Base-by-base conservation (phyloP, 1,140 invertebrate species). In the Hylaeus anthracinus region DNA sequence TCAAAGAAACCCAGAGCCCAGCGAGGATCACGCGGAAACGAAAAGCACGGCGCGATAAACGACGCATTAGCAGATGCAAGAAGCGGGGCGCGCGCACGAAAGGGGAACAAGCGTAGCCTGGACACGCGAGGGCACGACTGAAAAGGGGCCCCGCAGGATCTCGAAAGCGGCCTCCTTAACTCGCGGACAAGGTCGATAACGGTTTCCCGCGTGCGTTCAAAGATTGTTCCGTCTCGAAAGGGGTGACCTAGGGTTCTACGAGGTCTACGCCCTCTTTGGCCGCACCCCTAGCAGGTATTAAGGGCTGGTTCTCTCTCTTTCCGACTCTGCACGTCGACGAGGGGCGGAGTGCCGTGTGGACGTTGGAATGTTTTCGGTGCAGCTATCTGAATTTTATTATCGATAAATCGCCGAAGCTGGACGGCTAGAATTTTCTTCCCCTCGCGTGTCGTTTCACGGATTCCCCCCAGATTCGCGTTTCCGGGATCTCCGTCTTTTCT, bases 231-330 rank as follows among this genome's bases (percentile, higher is more conserved):
- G 65, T 69, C 69, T 39, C 43, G 70, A 87, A 88, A 87, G 82
- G 85, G 85, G 79, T 87, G 67, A 84, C 61, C 55, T 67, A 78
- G 45, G 58, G 73, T 66, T 73, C 51, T 56, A n/a, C 64, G 79
- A 78, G 74, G 87, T 89, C 72, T 84, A 88, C 89, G 89, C 89
- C 89, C 82, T 82, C 78, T 86, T 83, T 75, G 82, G 87, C 80
- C 86, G 87, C 88, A 88, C 88, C 89, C 72, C 67, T 75, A 41
- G 37, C 71, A 14, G 4, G 81, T 79, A 87, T 86, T 81, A 73
- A 79, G 43, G 79, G 37, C n/a, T 26, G 26, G 26, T 81, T 2
- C 14, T 39, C 64, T 55, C 48, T 53, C 53, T 4, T 5, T 6
- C 10, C 53, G 37, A 15, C 26, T 39, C 5, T 53, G 48, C 3